Percentiles rank a stretch among this genome's conserved stretches.
Conservation (phyloP, 2,797 vertebrate species). For the Sebastes ruberrimus region DNA sequence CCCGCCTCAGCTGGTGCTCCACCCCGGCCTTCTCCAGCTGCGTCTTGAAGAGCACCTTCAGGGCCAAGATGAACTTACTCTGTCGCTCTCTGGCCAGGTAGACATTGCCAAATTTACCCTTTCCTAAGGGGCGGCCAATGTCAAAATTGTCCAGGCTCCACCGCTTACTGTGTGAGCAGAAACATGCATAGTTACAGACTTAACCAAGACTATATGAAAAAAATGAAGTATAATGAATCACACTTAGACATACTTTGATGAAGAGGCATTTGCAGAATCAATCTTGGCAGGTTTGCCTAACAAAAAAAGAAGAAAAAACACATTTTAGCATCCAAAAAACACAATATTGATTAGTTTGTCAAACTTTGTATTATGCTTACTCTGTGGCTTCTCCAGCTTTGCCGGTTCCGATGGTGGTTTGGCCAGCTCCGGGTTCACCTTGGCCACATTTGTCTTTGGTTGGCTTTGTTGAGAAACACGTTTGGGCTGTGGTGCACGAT, state of each 20-base stretch:
- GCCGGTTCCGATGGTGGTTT: constrained; percentile 34
- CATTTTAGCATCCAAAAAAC: not conserved
- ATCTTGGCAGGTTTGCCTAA: constrained; percentile 63
- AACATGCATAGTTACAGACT: not conserved
- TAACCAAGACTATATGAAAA: not conserved
- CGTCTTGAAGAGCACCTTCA: constrained; percentile 97
- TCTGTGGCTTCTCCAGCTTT: constrained; percentile 61
- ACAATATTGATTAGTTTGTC: not conserved
- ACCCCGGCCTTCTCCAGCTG: constrained; percentile 96
- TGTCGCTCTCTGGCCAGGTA: constrained; percentile 95
- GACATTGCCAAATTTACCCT: constrained; percentile 98
- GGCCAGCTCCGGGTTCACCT: constrained; percentile 4
- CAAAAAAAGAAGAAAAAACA: not conserved
- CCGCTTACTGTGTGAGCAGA: constrained; percentile 80
- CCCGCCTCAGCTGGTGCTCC: constrained; percentile 94
- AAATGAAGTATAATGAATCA: not conserved
- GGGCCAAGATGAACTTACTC: constrained; percentile 94
- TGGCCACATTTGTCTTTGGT: constrained; percentile 17
- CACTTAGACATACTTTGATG: constrained; percentile 62
- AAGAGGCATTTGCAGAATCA: not conserved
- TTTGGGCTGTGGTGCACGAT: constrained; percentile 41
- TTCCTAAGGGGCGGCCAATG: constrained; percentile 95
- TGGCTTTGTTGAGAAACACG: constrained; percentile 41
- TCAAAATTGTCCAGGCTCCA: constrained; percentile 97
- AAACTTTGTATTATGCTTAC: constrained; percentile 48